Evolutionary conservation across 2,888 invertebrate species (phyloP).

Genomic region (Unio pictorum): DNA sequence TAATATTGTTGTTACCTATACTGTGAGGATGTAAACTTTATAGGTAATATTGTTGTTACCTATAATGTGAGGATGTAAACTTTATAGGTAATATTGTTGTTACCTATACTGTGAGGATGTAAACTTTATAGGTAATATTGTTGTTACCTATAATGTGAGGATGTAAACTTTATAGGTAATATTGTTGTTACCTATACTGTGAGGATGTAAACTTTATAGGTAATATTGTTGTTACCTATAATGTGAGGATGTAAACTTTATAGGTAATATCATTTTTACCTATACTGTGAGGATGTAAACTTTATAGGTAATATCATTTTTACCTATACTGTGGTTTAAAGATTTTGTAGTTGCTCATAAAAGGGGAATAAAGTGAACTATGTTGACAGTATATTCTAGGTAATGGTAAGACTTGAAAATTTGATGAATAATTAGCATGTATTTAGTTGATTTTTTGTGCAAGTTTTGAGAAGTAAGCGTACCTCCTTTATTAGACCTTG

Average conservation of each 20-base stretch:
- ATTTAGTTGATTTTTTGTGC: no score
- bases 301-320: conserved; percentile 52
- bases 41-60: conserved; percentile 38
- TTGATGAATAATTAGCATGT: no score
- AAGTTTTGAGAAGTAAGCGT: no score
- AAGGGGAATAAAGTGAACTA: no score
- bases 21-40: conserved; percentile 55
- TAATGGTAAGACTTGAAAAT: no score
- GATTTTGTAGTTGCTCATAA: no score
- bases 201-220: conserved; percentile 61
- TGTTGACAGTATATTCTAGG: no score
- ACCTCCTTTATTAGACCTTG: no score
- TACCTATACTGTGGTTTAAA: not conserved
- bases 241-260: conserved; percentile 55
- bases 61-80: conserved; percentile 47
- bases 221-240: conserved; percentile 15
- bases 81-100: conserved; percentile 48
- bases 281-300: conserved; percentile 47
- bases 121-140: conserved; percentile 55
- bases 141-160: conserved; percentile 25
- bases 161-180: conserved; percentile 59
- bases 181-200: not conserved
- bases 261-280: conserved; percentile 38
- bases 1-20: conserved; percentile 15
- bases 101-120: conserved; percentile 38